Evolutionary conservation across 2,888 invertebrate genomes (phyloP), one percentile per base, ranked within the genome.

Genomic region (Eilema depressum): DNA sequence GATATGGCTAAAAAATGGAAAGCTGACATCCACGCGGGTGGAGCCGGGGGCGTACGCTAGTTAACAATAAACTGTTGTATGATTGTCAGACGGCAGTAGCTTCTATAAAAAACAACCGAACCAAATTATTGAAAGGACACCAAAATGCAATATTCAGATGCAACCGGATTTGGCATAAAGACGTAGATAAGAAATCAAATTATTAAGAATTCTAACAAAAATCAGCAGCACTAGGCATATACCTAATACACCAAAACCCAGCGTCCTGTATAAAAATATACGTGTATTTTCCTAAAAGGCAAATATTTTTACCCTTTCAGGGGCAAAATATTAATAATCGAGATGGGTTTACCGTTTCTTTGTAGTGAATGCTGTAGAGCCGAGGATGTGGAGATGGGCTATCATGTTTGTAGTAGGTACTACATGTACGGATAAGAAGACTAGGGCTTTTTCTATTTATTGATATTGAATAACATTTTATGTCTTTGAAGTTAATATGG

Each of bases 311-410:
- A 65, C 61, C 25, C 68, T 72, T 71, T 72, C 63, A 20, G 28
- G 17, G 11, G 37, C 33, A 68, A 71, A 47, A 62, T 73, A 59
- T 63, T 61, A 63, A 77, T 79, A 75, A 71, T 67, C 53, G 14
- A 12, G 14, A 41, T 30, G 61, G 62, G 71, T 80, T 65, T 65
- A 73, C 65, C 73, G 68, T 79, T 73, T 63, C 57, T 11, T 28
- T 66, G 26, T 64, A 63, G n/a, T 63, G n/a, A 63, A 59, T 25
- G 28, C 20, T 70, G 23, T 14, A 57, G 63, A n/a, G 33, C 61
- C 41, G 64, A 12, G 41, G 30, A 61, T 33, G 59, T 41, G 41
- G 56, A 71, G 41, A 67, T 69, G 68, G 33, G 37, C 28, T 20
- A 53, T 68, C 63, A 69, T 64, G 65, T 75, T 57, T 63, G 20